phyloP scores from a whole-genome alignment of 2,888 invertebrate species.

The Pheosia tremula region DNA sequence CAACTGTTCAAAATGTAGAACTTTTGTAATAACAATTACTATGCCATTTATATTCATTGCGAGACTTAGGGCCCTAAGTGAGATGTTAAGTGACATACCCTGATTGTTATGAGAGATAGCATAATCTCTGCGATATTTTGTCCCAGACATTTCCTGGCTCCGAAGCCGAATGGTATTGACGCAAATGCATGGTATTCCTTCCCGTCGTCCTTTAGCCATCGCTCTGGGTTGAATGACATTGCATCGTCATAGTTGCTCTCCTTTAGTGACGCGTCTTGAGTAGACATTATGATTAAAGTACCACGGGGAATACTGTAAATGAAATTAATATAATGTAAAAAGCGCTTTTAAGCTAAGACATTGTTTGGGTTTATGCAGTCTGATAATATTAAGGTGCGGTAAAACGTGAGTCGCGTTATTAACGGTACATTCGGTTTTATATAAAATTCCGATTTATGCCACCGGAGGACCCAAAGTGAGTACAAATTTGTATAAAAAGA shows the following conservation, averaged over 20 bases:
- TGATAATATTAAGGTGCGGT: too few species aligned
- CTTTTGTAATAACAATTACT: too few species aligned
- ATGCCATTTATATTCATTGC: too few species aligned
- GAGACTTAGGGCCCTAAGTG: too few species aligned
- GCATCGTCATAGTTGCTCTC: constrained; percentile 88
- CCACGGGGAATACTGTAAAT: constrained; percentile 78
- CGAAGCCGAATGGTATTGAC: constrained; percentile 87
- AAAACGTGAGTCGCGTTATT: too few species aligned
- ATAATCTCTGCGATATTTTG: constrained; percentile 86
- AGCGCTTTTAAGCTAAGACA: too few species aligned
- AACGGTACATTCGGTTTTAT: too few species aligned
- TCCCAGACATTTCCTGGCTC: constrained; percentile 86
- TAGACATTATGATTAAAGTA: constrained; percentile 87
- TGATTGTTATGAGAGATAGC: constrained; percentile 82
- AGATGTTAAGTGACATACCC: constrained; percentile 60
- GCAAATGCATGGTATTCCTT: constrained; percentile 81
- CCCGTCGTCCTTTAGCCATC: constrained; percentile 81
- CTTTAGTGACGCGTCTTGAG: constrained; percentile 84
- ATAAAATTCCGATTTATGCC: too few species aligned
- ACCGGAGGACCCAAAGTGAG: too few species aligned
- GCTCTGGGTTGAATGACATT: constrained; percentile 84
- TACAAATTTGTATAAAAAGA: too few species aligned
- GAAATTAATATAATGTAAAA: background rate
- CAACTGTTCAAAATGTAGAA: too few species aligned
- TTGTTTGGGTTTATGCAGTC: too few species aligned